Percentiles rank a stretch among this genome's conserved stretches.
Evolutionary conservation across 2,113 vertebrate species (phyloP).

Genomic region (Upupa epops): DNA sequence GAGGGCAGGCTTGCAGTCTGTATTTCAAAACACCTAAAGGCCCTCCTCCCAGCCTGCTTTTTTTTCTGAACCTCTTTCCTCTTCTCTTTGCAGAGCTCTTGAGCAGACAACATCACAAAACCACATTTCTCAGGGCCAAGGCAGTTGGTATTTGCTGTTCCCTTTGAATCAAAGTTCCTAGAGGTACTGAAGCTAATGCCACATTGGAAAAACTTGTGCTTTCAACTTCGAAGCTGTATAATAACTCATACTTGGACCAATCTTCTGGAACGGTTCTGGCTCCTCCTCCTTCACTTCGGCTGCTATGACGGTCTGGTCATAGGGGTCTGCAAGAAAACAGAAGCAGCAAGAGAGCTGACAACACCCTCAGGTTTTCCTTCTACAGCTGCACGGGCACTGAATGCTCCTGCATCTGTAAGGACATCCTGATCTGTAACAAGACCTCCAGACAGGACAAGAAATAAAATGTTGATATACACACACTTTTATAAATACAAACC

Average conservation of each 20-base stretch:
- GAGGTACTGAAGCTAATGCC: neutral
- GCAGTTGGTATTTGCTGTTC: neutral
- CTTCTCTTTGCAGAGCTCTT: neutral
- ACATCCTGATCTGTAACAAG: neutral
- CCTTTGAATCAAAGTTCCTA: neutral
- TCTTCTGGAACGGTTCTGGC: constrained; percentile 93
- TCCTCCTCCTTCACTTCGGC: constrained; percentile 94
- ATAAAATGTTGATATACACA: neutral
- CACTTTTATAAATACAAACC: neutral
- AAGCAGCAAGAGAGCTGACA: constrained; percentile 29
- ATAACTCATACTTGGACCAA: constrained; percentile 93
- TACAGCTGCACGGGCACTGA: constrained; percentile 8
- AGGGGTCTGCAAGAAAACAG: constrained; percentile 87
- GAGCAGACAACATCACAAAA: neutral
- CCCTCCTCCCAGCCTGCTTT: neutral
- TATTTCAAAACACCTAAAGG: neutral
- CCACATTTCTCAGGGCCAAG: neutral
- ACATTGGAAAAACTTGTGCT: neutral
- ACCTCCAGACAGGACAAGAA: neutral
- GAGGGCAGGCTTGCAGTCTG: too few species aligned
- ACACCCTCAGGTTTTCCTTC: neutral
- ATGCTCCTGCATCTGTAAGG: constrained; percentile 13
- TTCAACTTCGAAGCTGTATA: neutral
- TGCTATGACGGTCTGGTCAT: constrained; percentile 90
- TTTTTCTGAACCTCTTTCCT: neutral